These are phyloP conservation scores for Nannobrachium achirus DNA, from an alignment of 2,113 vertebrate species.

Conservation along the genomic window DNA sequence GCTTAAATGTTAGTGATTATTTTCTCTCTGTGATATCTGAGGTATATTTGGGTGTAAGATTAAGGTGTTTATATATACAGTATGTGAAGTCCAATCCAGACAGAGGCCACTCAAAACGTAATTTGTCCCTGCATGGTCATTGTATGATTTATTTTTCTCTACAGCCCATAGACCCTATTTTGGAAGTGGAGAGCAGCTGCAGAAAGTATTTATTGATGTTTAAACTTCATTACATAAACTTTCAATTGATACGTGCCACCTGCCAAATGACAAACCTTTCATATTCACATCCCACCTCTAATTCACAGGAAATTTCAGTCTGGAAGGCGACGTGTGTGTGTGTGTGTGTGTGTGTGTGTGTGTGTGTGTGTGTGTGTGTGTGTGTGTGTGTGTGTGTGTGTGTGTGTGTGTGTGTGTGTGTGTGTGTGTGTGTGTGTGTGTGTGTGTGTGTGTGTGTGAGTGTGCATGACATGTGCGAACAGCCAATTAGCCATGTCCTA, in stretches of 20 bases:
- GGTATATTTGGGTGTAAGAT: no score
- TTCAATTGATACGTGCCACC: slow-evolving; percentile 62
- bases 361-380: slow-evolving; percentile 21
- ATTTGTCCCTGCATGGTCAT: slow-evolving; percentile 20
- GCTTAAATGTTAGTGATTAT: neutral
- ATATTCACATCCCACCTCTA: slow-evolving; percentile 65
- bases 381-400: slow-evolving; percentile 20
- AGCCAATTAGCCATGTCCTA: slow-evolving; percentile 10
- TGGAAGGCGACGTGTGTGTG: slow-evolving; percentile 49
- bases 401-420: slow-evolving; percentile 44
- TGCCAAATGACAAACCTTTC: slow-evolving; percentile 66
- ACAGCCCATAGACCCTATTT: slow-evolving; percentile 30
- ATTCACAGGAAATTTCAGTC: slow-evolving; percentile 72
- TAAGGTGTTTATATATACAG: neutral
- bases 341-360: slow-evolving; percentile 16
- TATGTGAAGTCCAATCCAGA: neutral
- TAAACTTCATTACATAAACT: slow-evolving; percentile 68
- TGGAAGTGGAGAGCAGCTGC: slow-evolving; percentile 55
- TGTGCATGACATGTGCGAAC: neutral
- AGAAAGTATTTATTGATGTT: slow-evolving; percentile 69
- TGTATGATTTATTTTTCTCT: slow-evolving; percentile 25
- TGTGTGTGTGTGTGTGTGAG: neutral
- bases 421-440: neutral
- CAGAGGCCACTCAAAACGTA: neutral
- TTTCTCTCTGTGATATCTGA: no score